These are phyloP conservation scores for Pardalotus punctatus DNA, from an alignment of 2,113 vertebrate species.

Conservation along the genomic window DNA sequence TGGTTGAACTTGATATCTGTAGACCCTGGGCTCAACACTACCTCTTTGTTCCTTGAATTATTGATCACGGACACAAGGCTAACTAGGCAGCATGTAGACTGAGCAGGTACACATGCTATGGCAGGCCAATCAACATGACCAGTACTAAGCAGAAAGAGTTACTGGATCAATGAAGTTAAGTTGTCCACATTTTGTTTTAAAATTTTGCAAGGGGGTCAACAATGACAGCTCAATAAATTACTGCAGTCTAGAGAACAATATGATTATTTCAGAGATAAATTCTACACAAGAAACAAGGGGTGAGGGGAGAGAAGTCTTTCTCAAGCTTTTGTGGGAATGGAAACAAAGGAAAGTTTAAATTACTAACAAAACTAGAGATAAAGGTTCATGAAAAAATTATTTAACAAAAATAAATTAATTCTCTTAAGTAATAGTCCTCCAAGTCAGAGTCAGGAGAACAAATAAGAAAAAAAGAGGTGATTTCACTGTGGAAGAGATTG, in stretches of 20 bases:
- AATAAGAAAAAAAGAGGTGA: background rate
- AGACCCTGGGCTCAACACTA: background rate
- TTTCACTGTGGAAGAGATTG: background rate
- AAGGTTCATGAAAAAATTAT: background rate
- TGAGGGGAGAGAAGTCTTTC: background rate
- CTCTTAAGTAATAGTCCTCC: background rate
- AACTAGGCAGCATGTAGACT: background rate
- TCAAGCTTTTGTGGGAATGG: background rate
- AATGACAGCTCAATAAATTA: background rate
- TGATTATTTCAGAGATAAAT: background rate
- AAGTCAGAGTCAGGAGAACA: background rate
- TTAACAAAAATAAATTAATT: background rate
- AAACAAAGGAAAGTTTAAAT: background rate
- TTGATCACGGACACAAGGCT: background rate
- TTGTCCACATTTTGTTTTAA: background rate
- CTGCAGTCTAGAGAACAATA: background rate
- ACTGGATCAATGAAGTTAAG: background rate
- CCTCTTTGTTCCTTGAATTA: background rate
- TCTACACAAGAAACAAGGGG: background rate
- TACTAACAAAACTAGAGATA: background rate
- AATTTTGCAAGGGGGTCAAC: background rate
- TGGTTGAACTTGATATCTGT: background rate
- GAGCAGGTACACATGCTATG: background rate
- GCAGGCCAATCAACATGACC: background rate
- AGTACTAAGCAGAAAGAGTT: background rate